Base-by-base conservation (phyloP, 2,888 invertebrate species). In the Drosophila ezoana region DNA sequence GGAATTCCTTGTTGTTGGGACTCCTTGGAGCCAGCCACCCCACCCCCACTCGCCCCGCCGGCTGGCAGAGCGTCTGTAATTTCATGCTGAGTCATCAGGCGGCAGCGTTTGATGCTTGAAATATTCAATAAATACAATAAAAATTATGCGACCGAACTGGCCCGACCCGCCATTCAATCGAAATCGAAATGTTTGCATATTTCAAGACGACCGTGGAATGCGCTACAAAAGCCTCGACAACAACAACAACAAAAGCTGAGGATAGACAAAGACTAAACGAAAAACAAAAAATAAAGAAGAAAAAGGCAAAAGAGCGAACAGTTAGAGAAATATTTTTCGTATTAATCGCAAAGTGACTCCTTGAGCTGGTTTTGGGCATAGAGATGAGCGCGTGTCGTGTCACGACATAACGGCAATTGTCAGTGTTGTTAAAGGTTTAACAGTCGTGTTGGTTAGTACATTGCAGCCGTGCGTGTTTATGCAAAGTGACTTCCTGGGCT, bases 121-220 rank as follows among this genome's bases (percentile, higher is more conserved):
- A 89, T 85, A 89, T 79, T 87, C 89, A 85, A 89, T 85, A 89
- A 89, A 79, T 85, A 87, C 88, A 85, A 85, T 78, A 89, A 73
- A 87, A 85, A 79, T 87, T 72, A 88, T 83, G 73, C 68, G 53
- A 45, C 20, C 28, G 28, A 32, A 8, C 33, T 28, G 28, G 28
- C 8, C 28, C 28, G 28, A 2, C 0, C 28, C 28, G 28, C 49
- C 61, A 49, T 44, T 54, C 63, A 59, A 68, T 67, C 64, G 56
- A 74, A 88, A 88, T 80, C 83, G 70, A 84, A 28, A 89, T 80
- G 83, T 89, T 89, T 89, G 89, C 87, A 89, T 89, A 83, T 87
- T 89, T 77, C 45, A 72, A 77, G 84, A 71, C 85, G 74, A 69
- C 78, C 58, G 58, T 40, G 87, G 89, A 87, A 83, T 84, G 89